Evolutionary conservation across 1,140 invertebrate genomes (phyloP).

Genomic region (Eupristina koningsbergeri): DNA sequence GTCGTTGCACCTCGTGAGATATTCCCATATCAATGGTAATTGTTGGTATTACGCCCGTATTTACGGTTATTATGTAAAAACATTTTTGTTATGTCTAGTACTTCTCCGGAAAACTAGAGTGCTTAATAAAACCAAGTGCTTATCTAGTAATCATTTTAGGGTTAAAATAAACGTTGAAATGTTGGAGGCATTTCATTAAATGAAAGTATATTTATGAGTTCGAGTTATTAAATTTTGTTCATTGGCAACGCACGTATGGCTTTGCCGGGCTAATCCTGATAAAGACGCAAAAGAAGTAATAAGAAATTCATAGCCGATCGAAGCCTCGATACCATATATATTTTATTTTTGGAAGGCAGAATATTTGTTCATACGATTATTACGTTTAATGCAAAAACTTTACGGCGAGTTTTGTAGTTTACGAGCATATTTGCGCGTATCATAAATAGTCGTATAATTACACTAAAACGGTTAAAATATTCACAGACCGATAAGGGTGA

Average conservation of each 20-base stretch:
- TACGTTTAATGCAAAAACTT: conserved; percentile 36
- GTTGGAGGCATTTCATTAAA: not conserved
- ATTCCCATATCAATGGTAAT: not conserved
- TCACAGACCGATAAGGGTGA: conserved; percentile 44
- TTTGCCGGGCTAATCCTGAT: conserved; percentile 32
- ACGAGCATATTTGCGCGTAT: conserved; percentile 48
- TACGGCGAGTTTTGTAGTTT: conserved; percentile 37
- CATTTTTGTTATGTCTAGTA: not conserved
- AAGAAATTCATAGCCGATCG: conserved; percentile 24
- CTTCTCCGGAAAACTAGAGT: too few species aligned
- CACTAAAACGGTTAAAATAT: conserved; percentile 51
- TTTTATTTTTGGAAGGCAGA: conserved; percentile 27
- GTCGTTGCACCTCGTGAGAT: not conserved
- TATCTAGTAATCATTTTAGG: not conserved
- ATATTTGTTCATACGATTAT: conserved; percentile 44
- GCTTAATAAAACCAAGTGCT: not conserved
- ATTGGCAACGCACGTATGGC: not conserved
- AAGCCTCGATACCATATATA: not conserved
- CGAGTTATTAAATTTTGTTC: conserved; percentile 37
- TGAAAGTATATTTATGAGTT: not conserved
- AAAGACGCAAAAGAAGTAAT: not conserved
- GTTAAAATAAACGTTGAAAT: not conserved
- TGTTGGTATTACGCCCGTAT: not conserved
- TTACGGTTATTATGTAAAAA: not conserved
- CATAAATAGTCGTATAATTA: conserved; percentile 51